phyloP scores from a whole-genome alignment of 2,113 vertebrate genomes.

The Dasypus novemcinctus region DNA sequence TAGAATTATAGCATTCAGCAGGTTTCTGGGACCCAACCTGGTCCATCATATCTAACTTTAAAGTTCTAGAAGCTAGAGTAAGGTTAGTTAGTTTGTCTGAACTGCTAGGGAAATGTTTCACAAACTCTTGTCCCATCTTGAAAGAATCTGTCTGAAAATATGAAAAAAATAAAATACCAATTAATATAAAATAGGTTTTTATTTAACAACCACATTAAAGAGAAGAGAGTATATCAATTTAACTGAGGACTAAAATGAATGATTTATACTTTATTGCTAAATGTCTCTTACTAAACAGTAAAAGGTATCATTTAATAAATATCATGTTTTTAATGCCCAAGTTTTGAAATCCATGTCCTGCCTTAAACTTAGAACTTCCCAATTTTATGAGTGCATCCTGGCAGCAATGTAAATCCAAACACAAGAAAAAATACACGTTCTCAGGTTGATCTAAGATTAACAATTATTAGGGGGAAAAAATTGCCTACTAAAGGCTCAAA shows the following conservation, averaged over 20 bases:
- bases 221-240: not conserved
- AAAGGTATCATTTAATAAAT: not conserved
- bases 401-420: not conserved
- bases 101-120: conserved; percentile 83
- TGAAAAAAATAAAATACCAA: not conserved
- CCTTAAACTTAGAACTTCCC: not conserved
- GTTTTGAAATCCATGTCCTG: conserved; percentile 4
- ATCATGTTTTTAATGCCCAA: not conserved
- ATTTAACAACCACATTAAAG: conserved; percentile 34
- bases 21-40: conserved; percentile 69
- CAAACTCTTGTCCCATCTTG: conserved; percentile 91
- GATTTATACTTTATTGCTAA: not conserved
- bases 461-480: conserved; percentile 17
- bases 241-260: conserved; percentile 5
- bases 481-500: not conserved
- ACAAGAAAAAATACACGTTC: not conserved
- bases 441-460: not conserved
- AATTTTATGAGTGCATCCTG: not conserved
- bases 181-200: conserved; percentile 33
- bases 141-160: conserved; percentile 93
- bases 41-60: conserved; percentile 75
- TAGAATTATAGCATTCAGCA: conserved; percentile 74
- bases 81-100: conserved; percentile 82
- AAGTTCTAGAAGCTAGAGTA: conserved; percentile 81
- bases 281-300: conserved; percentile 23